These are phyloP conservation scores for Bactericera cockerelli DNA, from an alignment of 1,140 invertebrate species.

Conservation along the genomic window DNA sequence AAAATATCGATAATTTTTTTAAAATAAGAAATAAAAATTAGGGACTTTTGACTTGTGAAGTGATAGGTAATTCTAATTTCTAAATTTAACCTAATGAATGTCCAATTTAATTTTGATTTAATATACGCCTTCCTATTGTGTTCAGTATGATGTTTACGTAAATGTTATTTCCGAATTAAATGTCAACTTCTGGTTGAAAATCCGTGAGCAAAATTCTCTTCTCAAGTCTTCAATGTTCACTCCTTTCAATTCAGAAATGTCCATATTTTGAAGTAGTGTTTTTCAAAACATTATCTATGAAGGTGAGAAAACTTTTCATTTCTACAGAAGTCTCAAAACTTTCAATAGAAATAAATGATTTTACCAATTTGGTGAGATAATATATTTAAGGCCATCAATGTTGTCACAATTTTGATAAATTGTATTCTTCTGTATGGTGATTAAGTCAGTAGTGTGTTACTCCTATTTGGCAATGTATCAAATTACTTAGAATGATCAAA, in stretches of 20 bases:
- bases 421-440: background rate
- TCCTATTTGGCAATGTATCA: conserved; percentile 8
- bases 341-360: background rate
- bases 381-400: background rate
- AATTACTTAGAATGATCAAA: conserved; percentile 4
- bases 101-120: background rate
- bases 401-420: conserved; percentile 3
- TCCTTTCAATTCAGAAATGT: no score
- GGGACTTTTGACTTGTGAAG: background rate
- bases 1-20: conserved; percentile 5
- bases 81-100: background rate
- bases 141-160: background rate
- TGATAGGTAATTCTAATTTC: background rate
- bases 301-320: background rate
- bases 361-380: no score
- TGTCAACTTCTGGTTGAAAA: no score
- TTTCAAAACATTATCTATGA: background rate
- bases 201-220: no score
- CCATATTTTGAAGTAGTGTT: no score
- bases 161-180: background rate
- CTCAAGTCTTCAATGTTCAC: no score
- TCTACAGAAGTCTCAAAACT: background rate
- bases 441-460: background rate
- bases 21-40: background rate
- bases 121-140: background rate